A percentile compares a stretch with the other conserved stretches of the same genome.
These are phyloP conservation scores for Enteromius argenteus DNA, from an alignment of 2,797 vertebrate genomes.

Conservation along the genomic window DNA sequence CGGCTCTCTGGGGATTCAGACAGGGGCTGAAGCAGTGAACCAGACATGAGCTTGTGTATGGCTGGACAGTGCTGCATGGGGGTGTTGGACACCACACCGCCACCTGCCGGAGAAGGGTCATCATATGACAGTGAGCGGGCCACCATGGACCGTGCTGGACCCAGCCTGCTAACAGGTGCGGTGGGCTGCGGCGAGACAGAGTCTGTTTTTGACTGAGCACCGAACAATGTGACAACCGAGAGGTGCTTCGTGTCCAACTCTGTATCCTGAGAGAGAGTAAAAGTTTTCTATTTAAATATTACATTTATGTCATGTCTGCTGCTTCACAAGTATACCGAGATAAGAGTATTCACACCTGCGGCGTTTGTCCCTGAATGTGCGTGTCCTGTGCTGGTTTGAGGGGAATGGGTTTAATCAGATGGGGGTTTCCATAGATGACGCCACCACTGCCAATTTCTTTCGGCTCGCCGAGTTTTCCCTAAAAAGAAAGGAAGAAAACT, in stretches of 20 bases:
- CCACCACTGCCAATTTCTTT: conserved; percentile 92
- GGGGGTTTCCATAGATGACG: conserved; percentile 87
- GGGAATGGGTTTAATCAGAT: conserved; percentile 95
- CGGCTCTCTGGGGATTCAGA: conserved; percentile 85
- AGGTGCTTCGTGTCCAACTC: conserved; percentile 81
- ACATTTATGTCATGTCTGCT: background rate
- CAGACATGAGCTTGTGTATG: conserved; percentile 92
- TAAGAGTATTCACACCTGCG: conserved; percentile 31
- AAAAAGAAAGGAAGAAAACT: conserved; percentile 33
- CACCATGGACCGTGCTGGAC: conserved; percentile 72
- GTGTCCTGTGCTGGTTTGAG: conserved; percentile 81
- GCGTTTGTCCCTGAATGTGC: conserved; percentile 23
- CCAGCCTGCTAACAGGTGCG: conserved; percentile 36
- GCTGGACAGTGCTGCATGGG: conserved; percentile 88
- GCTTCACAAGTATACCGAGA: background rate
- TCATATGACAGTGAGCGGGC: conserved; percentile 87
- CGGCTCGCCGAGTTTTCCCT: conserved; percentile 90
- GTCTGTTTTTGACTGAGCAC: conserved; percentile 70
- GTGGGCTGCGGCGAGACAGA: conserved; percentile 33
- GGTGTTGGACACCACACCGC: conserved; percentile 29
- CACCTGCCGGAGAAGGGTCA: conserved; percentile 68
- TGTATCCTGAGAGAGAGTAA: conserved; percentile 67
- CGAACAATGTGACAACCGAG: conserved; percentile 87
- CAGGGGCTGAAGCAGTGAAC: conserved; percentile 82
- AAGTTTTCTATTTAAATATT: background rate